Evolutionary conservation across 1,140 invertebrate genomes (phyloP), one percentile per base, ranked within the genome.

Genomic region (Achatina immaculata): DNA sequence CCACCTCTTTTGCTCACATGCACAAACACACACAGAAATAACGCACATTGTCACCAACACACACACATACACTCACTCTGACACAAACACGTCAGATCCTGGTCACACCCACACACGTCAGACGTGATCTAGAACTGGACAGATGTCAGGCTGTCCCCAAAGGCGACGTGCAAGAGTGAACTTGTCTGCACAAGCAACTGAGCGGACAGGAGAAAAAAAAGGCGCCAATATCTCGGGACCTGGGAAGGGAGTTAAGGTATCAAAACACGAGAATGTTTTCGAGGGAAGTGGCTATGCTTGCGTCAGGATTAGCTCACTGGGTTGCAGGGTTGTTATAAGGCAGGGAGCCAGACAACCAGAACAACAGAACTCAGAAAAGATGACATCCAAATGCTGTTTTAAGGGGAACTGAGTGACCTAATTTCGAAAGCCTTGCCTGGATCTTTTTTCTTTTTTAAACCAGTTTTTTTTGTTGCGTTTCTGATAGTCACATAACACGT

Each of bases 261-360:
- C 74, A 76, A 76, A 76, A 76, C 74, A 76, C 74, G 51, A 76
- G 58, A 55, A 62, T 76, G 74, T 76, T 58, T 36, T 31, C 74
- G 4, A 21, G 72, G 28, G 34, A n/a, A 62, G 31, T 16, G 31
- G 74, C 45, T 36, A 76, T 55, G 74, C 74, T 62, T 76, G 74
- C 74, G 74, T 62, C 51, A 45, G 36, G 76, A 68, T 66, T 58
- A 78, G 58, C 42, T 14, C 40, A 40, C 14, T 7, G 43, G 4
- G 6, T 4, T 16, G 48, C 38, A 43, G 38, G 19, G 76, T 40
- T 7, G 31, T 28, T 2, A 68, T 78, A n/a, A 43, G 62, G 43
- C 36, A 3, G 1, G 43, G 31, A 11, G 72, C 16, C 2, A 51
- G 38, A 51, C 16, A 51, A 19, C 31, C 3, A 34, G 31, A 48